Conservation (phyloP, 2,797 vertebrate species). For the Chrysocyon brachyurus region DNA sequence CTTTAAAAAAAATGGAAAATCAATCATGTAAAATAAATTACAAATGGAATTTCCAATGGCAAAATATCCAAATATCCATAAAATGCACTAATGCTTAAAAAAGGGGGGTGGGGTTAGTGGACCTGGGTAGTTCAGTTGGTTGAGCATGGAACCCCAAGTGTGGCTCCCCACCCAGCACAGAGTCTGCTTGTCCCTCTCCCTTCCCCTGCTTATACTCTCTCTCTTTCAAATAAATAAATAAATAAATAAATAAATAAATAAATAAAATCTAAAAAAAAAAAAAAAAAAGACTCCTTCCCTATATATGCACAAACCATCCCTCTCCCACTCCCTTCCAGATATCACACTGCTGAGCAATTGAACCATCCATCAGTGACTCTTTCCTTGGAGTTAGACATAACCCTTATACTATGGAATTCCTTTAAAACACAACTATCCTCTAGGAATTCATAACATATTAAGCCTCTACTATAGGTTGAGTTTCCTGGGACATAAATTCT, state of each 20-base stretch:
- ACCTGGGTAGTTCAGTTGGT: neutral
- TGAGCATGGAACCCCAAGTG: neutral
- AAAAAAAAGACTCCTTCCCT: neutral
- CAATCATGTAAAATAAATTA: neutral
- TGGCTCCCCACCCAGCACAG: neutral
- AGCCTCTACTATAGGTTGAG: neutral
- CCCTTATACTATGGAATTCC: neutral
- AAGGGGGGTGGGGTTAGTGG: neutral
- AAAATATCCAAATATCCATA: slow-evolving; percentile 5
- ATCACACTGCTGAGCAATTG: neutral
- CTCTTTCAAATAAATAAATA: neutral
- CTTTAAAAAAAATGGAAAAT: slow-evolving; percentile 59
- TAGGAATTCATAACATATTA: neutral
- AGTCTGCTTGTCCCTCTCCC: neutral
- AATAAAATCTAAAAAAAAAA: neutral
- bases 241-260: neutral
- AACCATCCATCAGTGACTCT: slow-evolving; percentile 3
- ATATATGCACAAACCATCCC: neutral
- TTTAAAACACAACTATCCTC: slow-evolving; percentile 34
- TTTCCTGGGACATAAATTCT: slow-evolving; percentile 10
- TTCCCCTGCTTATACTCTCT: neutral
- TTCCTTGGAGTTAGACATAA: neutral
- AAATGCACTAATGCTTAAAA: neutral
- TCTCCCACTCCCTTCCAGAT: neutral
- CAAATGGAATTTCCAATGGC: slow-evolving; percentile 6